Percentiles rank a stretch among this genome's conserved stretches.
Evolutionary conservation across 2,113 vertebrate species (phyloP).

Genomic region (Mastomys natalensis): DNA sequence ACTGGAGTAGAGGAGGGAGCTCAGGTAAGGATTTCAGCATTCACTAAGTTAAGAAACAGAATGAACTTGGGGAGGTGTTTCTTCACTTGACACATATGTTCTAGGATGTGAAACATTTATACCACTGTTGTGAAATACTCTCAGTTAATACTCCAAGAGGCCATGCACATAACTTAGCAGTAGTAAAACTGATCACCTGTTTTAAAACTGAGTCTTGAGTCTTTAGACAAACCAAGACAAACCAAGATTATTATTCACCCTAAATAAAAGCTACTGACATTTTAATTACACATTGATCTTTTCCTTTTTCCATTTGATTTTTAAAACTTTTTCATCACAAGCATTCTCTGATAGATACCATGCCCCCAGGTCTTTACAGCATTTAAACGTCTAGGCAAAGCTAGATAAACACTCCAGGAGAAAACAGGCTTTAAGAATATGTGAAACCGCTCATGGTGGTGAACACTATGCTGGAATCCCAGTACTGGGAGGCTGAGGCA

Average conservation of each 20-base stretch:
- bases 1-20: slow-evolving; percentile 87
- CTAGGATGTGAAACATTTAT: neutral
- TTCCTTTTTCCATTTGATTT: neutral
- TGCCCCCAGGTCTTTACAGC: neutral
- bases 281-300: slow-evolving; percentile 21
- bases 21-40: slow-evolving; percentile 82
- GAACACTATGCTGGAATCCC: neutral
- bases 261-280: slow-evolving; percentile 35
- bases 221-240: slow-evolving; percentile 22
- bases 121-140: neutral
- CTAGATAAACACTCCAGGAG: neutral
- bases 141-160: slow-evolving; percentile 21
- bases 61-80: neutral
- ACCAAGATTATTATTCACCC: neutral
- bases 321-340: slow-evolving; percentile 34
- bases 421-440: neutral
- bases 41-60: slow-evolving; percentile 52
- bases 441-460: neutral
- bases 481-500: neutral
- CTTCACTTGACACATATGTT: slow-evolving; percentile 35
- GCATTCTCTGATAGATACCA: neutral
- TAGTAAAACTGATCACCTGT: slow-evolving; percentile 11
- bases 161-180: neutral
- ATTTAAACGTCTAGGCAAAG: neutral
- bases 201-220: slow-evolving; percentile 21